Evolutionary conservation across 2,797 vertebrate species (phyloP).

Genomic region (Artibeus lituratus): DNA sequence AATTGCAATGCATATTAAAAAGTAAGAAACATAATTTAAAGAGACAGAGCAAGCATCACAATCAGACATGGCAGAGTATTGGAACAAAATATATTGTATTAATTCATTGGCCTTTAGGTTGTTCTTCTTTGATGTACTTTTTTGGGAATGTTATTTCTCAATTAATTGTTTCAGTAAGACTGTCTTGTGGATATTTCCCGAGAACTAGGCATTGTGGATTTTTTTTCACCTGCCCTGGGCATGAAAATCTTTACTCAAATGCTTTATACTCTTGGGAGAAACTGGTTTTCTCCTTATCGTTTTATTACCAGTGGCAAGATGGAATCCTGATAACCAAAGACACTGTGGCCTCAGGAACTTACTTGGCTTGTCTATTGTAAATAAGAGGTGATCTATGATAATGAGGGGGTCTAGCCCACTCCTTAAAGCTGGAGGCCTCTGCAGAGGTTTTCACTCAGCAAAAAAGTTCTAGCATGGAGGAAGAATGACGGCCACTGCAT

Average conservation of each 20-base stretch:
- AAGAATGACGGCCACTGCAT: neutral
- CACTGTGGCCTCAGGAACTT: neutral
- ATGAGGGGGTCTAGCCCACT: neutral
- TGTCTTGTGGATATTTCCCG: neutral
- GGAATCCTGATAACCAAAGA: neutral
- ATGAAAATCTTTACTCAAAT: neutral
- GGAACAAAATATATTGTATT: neutral
- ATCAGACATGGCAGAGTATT: neutral
- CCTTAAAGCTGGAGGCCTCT: neutral
- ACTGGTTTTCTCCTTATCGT: neutral
- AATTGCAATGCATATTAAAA: neutral
- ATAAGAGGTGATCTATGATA: neutral
- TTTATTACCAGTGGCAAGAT: neutral
- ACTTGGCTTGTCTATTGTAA: neutral
- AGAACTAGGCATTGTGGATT: neutral
- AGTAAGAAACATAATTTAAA: neutral
- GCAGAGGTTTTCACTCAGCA: neutral
- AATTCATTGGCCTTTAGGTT: neutral
- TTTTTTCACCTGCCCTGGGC: neutral
- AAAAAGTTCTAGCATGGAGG: neutral
- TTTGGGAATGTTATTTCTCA: neutral
- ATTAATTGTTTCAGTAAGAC: conserved; percentile 1
- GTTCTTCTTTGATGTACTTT: neutral
- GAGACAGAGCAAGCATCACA: neutral
- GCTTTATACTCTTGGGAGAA: neutral